Evolutionary conservation across 2,888 invertebrate species (phyloP).

Genomic region (Parnassius smintheus): DNA sequence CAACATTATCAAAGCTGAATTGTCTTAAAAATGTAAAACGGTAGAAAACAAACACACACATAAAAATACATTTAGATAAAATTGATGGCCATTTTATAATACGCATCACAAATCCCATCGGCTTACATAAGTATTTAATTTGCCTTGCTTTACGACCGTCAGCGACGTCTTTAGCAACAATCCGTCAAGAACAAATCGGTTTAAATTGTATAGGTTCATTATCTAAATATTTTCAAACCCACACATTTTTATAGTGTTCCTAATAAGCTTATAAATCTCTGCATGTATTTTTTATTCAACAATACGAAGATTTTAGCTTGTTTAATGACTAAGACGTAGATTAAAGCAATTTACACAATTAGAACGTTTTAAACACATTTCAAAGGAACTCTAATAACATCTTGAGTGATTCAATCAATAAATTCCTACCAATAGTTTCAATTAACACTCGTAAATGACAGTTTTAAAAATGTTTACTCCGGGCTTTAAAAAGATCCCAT

Average conservation of each 20-base stretch:
- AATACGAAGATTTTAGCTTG: background rate
- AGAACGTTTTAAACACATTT: constrained; percentile 19
- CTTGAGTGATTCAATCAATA: constrained; percentile 26
- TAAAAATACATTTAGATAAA: constrained; percentile 64
- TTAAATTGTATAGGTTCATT: constrained; percentile 1
- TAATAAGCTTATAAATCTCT: background rate
- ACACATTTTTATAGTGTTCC: background rate
- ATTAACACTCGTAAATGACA: constrained; percentile 39
- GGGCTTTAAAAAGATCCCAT: constrained; percentile 31
- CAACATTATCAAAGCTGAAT: constrained; percentile 40
- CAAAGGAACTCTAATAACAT: constrained; percentile 23
- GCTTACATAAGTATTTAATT: constrained; percentile 40
- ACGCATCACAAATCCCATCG: constrained; percentile 48
- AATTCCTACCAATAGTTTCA: constrained; percentile 32
- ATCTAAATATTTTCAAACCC: background rate
- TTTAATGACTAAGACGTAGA: constrained; percentile 4
- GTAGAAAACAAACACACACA: constrained; percentile 56
- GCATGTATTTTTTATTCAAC: constrained; percentile 3
- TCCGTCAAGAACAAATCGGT: constrained; percentile 31
- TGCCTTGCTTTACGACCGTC: constrained; percentile 41
- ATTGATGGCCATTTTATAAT: constrained; percentile 60
- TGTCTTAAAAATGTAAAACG: constrained; percentile 60
- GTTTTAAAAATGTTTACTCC: constrained; percentile 35
- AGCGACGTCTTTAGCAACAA: constrained; percentile 44
- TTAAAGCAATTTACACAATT: constrained; percentile 19